Evolutionary conservation across 2,113 vertebrate species (phyloP).

Genomic region (Microtus ochrogaster): DNA sequence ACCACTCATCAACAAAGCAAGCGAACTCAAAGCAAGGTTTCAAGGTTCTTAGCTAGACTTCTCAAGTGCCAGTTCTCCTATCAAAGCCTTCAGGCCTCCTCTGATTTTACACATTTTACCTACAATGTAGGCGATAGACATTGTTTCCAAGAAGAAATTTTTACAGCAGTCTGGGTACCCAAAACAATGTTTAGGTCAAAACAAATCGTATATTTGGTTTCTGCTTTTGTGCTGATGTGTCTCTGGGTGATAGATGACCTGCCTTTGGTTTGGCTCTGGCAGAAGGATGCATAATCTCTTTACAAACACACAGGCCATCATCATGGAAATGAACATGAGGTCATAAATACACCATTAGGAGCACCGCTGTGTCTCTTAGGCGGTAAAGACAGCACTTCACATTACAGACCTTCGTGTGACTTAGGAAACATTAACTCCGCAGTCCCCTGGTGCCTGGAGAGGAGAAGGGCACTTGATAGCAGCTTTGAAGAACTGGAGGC

Average conservation of each 20-base stretch:
- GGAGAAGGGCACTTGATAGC: slow-evolving; percentile 25
- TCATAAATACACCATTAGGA: slow-evolving; percentile 76
- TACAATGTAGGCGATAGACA: slow-evolving; percentile 3
- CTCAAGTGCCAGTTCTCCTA: background rate
- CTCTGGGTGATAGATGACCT: slow-evolving; percentile 8
- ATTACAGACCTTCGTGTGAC: slow-evolving; percentile 55
- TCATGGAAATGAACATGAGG: slow-evolving; percentile 65
- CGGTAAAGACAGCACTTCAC: slow-evolving; percentile 69
- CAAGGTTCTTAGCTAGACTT: slow-evolving; percentile 11
- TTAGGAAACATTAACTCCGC: slow-evolving; percentile 72
- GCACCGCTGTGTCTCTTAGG: slow-evolving; percentile 62
- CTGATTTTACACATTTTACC: slow-evolving; percentile 47
- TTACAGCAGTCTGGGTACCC: background rate
- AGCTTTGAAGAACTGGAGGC: slow-evolving; percentile 68
- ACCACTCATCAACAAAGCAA: background rate
- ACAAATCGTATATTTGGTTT: slow-evolving; percentile 19
- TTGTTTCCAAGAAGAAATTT: slow-evolving; percentile 34
- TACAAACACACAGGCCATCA: slow-evolving; percentile 55
- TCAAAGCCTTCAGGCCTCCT: background rate
- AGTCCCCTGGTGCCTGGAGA: slow-evolving; percentile 50
- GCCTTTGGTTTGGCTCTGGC: slow-evolving; percentile 3
- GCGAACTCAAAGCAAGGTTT: background rate
- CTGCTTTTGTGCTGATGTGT: background rate
- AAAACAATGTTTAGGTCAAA: slow-evolving; percentile 52
- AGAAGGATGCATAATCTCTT: slow-evolving; percentile 58